These are phyloP conservation scores for Lasioglossum albipes DNA, from an alignment of 1,140 invertebrate genomes.

Conservation along the genomic window DNA sequence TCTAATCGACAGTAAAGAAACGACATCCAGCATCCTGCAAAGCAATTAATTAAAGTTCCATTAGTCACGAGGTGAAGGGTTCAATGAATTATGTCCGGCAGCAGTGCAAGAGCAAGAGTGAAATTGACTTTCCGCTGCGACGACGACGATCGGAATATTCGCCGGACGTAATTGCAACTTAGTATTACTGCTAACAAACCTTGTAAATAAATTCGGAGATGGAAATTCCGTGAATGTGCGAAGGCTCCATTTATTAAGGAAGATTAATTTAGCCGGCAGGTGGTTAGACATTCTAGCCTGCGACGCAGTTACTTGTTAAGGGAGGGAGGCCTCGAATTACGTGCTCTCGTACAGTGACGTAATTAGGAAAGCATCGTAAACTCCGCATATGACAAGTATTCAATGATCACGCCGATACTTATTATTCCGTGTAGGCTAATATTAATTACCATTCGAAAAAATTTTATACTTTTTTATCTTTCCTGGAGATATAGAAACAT, in stretches of 20 bases:
- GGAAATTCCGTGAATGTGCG: constrained; percentile 22
- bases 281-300: not conserved
- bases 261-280: constrained; percentile 24
- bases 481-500: no score
- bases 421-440: no score
- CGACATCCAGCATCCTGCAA: constrained; percentile 20
- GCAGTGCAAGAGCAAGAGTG: constrained; percentile 7
- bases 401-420: not conserved
- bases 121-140: constrained; percentile 17
- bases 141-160: constrained; percentile 45
- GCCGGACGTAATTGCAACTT: constrained; percentile 70
- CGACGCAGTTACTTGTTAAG: not conserved
- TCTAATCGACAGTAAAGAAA: not conserved
- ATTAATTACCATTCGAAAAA: not conserved
- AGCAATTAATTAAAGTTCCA: constrained; percentile 77
- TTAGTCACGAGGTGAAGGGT: constrained; percentile 67
- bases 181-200: constrained; percentile 35
- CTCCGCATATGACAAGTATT: not conserved
- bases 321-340: not conserved
- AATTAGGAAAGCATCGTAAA: not conserved
- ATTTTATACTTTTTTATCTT: no score
- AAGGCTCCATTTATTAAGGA: constrained; percentile 4
- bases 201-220: constrained; percentile 52
- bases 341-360: not conserved
- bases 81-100: constrained; percentile 70